A percentile compares a stretch with the other conserved stretches of the same genome.
phyloP scores from a whole-genome alignment of 2,888 invertebrate genomes.

The Pristionchus exspectatus region DNA sequence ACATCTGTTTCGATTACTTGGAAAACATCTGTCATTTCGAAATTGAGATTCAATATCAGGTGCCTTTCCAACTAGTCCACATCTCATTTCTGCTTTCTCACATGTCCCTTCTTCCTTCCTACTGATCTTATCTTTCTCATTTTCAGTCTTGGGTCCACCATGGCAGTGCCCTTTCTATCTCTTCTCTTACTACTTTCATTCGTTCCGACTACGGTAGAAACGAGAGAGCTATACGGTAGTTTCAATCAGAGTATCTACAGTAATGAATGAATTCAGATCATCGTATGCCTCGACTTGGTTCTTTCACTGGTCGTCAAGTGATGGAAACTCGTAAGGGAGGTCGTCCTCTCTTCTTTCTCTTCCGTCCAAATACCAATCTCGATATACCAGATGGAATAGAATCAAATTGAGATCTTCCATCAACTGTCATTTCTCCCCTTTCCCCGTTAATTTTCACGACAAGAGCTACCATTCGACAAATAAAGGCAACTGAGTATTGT shows the following conservation, averaged over 20 bases:
- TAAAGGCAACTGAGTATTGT: slow-evolving; percentile 34
- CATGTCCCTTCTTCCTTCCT: neutral
- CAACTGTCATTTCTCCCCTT: neutral
- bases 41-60: neutral
- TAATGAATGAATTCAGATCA: neutral
- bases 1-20: slow-evolving; percentile 11
- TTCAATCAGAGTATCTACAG: neutral
- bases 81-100: neutral
- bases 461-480: neutral
- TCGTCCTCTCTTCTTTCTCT: slow-evolving; percentile 42
- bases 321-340: slow-evolving; percentile 14
- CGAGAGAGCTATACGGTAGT: slow-evolving; percentile 25
- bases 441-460: neutral
- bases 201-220: neutral
- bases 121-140: neutral
- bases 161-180: neutral
- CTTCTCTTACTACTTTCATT: slow-evolving; percentile 8
- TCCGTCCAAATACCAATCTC: neutral
- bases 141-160: slow-evolving; percentile 38
- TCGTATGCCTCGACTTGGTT: slow-evolving; percentile 34
- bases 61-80: neutral
- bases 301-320: slow-evolving; percentile 33
- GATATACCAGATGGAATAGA: neutral
- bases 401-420: neutral
- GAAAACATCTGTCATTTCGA: neutral